phyloP scores from a whole-genome alignment of 2,888 invertebrate species.

The Bhutanitis thaidina region DNA sequence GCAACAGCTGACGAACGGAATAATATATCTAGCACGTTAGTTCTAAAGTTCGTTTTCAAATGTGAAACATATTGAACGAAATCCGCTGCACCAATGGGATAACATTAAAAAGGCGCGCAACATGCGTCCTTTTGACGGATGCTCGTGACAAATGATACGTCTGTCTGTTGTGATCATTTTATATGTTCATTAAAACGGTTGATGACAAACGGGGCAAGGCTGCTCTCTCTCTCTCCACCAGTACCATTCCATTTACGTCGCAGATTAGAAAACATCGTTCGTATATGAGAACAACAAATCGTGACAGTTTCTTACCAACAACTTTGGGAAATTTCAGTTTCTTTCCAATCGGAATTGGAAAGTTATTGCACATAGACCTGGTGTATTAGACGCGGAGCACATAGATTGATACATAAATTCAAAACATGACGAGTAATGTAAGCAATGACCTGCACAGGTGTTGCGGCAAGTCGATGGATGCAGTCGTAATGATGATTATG shows the following conservation, averaged over 20 bases:
- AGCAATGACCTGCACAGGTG: too few relatives aligned
- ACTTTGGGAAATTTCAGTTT: too few relatives aligned
- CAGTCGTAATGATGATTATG: too few relatives aligned
- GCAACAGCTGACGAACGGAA: not conserved
- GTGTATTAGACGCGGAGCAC: too few relatives aligned
- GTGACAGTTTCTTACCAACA: too few relatives aligned
- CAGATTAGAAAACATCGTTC: too few relatives aligned
- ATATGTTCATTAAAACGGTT: not conserved
- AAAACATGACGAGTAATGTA: too few relatives aligned
- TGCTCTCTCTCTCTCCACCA: not conserved
- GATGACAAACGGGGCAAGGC: not conserved
- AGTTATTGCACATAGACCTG: too few relatives aligned
- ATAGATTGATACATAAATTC: too few relatives aligned
- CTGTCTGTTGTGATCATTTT: not conserved
- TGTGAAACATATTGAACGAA: not conserved
- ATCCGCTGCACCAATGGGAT: slow-evolving; percentile 5
- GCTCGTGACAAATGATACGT: not conserved
- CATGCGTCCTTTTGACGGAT: not conserved
- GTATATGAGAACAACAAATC: too few relatives aligned
- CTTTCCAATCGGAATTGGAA: too few relatives aligned
- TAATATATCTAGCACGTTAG: not conserved
- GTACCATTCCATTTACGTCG: not conserved
- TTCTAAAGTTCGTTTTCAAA: slow-evolving; percentile 1
- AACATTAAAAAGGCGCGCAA: not conserved
- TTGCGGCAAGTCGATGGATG: too few relatives aligned